Conservation (phyloP, 2,888 invertebrate species). For the Pherbina coryleti region DNA sequence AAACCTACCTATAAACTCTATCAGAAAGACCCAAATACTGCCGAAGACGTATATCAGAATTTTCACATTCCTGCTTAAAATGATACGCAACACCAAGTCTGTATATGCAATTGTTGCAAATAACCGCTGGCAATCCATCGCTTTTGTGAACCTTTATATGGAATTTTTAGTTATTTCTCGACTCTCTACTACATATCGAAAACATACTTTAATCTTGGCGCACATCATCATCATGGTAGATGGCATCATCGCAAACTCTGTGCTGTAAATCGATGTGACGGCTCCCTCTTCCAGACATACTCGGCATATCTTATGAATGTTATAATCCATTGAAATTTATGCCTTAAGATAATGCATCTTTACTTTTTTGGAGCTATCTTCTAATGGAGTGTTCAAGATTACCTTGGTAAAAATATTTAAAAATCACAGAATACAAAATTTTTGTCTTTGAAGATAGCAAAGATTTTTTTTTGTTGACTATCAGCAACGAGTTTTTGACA, state of each 20-base stretch:
- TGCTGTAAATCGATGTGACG: constrained; percentile 74
- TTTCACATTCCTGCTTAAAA: constrained; percentile 76
- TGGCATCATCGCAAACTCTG: constrained; percentile 74
- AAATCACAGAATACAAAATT: no score
- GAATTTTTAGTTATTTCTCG: background rate
- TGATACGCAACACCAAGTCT: constrained; percentile 75
- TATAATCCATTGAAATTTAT: constrained; percentile 69
- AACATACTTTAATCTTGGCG: constrained; percentile 72
- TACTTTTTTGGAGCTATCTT: no score
- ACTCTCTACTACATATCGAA: no score
- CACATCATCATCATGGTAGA: constrained; percentile 75
- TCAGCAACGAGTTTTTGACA: no score
- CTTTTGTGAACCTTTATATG: constrained; percentile 69
- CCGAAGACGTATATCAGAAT: constrained; percentile 73
- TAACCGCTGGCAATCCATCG: constrained; percentile 74
- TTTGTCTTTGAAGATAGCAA: no score
- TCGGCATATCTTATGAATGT: constrained; percentile 72
- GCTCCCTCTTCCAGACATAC: constrained; percentile 75
- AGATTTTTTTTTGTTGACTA: no score
- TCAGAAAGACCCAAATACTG: constrained; percentile 73
- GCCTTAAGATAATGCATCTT: no score
- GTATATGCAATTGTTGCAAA: constrained; percentile 76
- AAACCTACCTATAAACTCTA: constrained; percentile 59
- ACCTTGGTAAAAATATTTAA: no score
- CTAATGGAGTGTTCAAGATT: no score